Percentiles rank a stretch among this genome's conserved stretches.
phyloP scores from a whole-genome alignment of 1,140 invertebrate genomes.

The Sinonovacula constricta region DNA sequence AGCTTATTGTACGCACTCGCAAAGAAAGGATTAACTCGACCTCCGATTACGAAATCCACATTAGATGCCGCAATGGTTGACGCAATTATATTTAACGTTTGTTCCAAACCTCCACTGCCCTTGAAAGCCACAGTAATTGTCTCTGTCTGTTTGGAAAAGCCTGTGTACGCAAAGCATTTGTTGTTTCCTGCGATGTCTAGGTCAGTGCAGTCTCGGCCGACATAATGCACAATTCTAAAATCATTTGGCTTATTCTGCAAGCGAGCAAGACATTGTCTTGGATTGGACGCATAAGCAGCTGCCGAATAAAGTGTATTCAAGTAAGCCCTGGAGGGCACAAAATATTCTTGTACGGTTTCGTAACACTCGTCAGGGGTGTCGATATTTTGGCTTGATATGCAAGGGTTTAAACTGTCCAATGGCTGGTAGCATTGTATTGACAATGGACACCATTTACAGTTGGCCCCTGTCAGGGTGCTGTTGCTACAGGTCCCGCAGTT shows the following conservation, averaged over 20 bases:
- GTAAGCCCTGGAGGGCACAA: not conserved
- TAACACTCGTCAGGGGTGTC: not conserved
- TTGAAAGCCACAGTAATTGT: not conserved
- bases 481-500: constrained; percentile 3
- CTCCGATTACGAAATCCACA: not conserved
- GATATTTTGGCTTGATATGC: not conserved
- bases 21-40: constrained; percentile 8
- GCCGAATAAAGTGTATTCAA: constrained; percentile 8
- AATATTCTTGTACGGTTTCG: not conserved
- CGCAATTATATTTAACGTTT: constrained; percentile 1
- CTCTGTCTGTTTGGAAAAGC: not conserved
- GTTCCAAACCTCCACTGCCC: not conserved
- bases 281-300: constrained; percentile 15
- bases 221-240: not conserved
- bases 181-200: not conserved
- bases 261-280: not conserved
- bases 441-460: constrained; percentile 5
- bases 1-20: constrained; percentile 12
- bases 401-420: not conserved
- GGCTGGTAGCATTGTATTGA: not conserved
- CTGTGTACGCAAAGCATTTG: constrained; percentile 13
- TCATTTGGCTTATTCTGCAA: not conserved
- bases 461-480: not conserved
- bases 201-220: not conserved
- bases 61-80: not conserved